A percentile compares a stretch with the other conserved stretches of the same genome.
phyloP scores from a whole-genome alignment of 2,113 vertebrate species.

The Lycaon pictus region DNA sequence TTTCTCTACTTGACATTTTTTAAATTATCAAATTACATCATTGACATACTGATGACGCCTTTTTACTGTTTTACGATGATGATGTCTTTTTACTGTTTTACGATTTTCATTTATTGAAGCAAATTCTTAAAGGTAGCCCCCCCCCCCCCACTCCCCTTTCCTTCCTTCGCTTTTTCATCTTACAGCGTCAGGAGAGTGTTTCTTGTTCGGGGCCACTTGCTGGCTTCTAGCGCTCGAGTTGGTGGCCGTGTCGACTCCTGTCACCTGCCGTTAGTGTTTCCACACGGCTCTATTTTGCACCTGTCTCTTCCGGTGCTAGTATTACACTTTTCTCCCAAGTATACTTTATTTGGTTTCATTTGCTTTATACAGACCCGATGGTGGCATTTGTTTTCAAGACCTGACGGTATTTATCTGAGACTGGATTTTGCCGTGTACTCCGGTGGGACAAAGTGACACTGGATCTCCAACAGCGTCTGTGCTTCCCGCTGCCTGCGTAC shows the following conservation, averaged over 20 bases:
- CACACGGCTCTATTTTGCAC: not conserved
- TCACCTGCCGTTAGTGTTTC: not conserved
- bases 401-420: not conserved
- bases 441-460: not conserved
- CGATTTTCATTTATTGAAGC: not conserved
- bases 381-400: not conserved
- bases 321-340: not conserved
- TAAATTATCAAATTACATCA: not conserved
- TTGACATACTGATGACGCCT: not conserved
- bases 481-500: not conserved
- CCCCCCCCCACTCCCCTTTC: fast-evolving
- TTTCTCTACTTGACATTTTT: not conserved
- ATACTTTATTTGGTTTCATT: not conserved
- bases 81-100: not conserved
- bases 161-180: not conserved
- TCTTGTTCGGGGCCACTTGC: fast-evolving
- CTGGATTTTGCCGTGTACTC: fast-evolving
- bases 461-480: fast-evolving
- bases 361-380: not conserved
- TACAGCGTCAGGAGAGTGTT: fast-evolving
- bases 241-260: fast-evolving
- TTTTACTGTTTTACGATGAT: not conserved
- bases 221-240: not conserved
- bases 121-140: not conserved
- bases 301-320: fast-evolving